Percentiles rank a stretch among this genome's conserved stretches.
These are phyloP conservation scores for Acropora tenuis DNA, from an alignment of 64 coral and sea anemone genomes.

Conservation along the genomic window DNA sequence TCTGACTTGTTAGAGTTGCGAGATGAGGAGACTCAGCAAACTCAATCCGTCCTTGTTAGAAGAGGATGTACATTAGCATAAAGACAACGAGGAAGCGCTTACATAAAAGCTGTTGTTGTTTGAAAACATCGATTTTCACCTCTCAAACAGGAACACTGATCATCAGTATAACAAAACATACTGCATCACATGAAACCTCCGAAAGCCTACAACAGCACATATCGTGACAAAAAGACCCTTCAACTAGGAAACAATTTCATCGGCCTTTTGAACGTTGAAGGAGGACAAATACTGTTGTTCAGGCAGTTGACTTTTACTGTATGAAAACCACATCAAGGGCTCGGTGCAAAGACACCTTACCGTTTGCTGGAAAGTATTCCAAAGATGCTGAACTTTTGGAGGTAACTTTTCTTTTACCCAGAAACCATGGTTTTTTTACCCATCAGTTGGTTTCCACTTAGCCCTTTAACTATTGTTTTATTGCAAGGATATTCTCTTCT, in stretches of 20 bases:
- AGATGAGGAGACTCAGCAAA: no score
- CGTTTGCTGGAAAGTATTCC: no score
- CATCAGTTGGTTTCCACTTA: no score
- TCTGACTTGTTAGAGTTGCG: no score
- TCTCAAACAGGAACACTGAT: slow-evolving; percentile 27
- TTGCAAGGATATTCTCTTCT: no score
- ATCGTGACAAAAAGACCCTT: background rate
- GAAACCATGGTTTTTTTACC: no score
- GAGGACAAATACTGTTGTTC: background rate
- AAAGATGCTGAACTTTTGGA: no score
- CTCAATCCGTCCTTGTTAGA: background rate
- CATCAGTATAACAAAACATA: slow-evolving; percentile 32
- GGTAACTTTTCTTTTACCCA: no score
- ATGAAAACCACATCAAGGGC: background rate
- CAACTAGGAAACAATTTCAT: background rate
- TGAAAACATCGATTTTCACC: background rate
- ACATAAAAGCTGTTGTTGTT: background rate
- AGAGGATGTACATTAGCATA: background rate
- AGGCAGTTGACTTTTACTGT: background rate
- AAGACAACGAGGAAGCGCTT: background rate
- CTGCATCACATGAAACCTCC: slow-evolving; percentile 10
- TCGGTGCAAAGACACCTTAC: no score
- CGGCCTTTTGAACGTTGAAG: background rate
- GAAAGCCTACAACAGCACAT: background rate
- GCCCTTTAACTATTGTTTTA: no score